These are phyloP conservation scores for Lucifuga dentata DNA, from an alignment of 2,113 vertebrate genomes.

Conservation along the genomic window DNA sequence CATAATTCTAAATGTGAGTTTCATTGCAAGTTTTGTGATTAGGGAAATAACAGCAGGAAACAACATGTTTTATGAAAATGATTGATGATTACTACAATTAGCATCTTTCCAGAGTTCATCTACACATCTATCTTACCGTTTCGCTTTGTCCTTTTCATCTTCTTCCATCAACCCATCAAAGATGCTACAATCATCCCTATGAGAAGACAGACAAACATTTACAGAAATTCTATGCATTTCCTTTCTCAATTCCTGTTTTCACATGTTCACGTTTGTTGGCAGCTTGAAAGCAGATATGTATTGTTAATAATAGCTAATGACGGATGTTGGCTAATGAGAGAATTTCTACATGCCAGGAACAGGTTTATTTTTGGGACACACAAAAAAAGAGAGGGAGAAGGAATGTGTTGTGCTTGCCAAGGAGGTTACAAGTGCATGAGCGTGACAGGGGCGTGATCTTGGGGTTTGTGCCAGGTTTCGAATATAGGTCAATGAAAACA, in stretches of 20 bases:
- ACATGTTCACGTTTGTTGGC: slow-evolving; percentile 13
- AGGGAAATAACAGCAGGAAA: too few relatives aligned
- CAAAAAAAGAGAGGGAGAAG: slow-evolving; percentile 22
- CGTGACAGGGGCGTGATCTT: slow-evolving; percentile 24
- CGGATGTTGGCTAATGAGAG: slow-evolving; percentile 51
- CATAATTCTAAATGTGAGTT: too few relatives aligned
- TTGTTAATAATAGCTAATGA: slow-evolving; percentile 66
- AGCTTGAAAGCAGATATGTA: slow-evolving; percentile 47
- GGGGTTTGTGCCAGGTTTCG: slow-evolving; percentile 5
- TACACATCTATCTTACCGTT: slow-evolving; percentile 84
- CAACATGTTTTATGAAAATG: not conserved
- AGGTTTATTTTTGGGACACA: slow-evolving; percentile 69
- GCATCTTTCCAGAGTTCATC: not conserved
- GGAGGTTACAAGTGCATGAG: slow-evolving; percentile 35
- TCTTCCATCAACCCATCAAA: slow-evolving; percentile 99
- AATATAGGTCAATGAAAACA: slow-evolving; percentile 32
- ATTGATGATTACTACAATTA: not conserved
- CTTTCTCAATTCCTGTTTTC: not conserved
- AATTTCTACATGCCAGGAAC: slow-evolving; percentile 60
- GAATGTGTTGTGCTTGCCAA: slow-evolving; percentile 61
- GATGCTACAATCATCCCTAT: slow-evolving; percentile 97
- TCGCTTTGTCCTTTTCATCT: slow-evolving; percentile 99
- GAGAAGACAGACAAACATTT: slow-evolving; percentile 43
- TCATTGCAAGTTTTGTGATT: too few relatives aligned
- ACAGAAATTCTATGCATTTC: not conserved